Evolutionary conservation across 2,113 vertebrate genomes (phyloP), one percentile per base, ranked within the genome.

Genomic region (Spea bombifrons): DNA sequence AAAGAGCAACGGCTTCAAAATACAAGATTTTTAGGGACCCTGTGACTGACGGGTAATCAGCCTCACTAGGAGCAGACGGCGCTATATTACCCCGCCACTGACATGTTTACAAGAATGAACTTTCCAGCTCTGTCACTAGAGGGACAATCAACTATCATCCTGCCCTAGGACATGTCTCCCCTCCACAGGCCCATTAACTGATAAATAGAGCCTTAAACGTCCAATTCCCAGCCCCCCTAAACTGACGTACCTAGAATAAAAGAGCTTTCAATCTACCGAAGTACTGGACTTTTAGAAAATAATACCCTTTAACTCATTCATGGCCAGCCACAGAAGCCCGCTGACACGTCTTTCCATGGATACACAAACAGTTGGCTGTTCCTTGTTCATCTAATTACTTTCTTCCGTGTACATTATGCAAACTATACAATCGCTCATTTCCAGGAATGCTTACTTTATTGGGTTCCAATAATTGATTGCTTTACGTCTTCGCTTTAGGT

Each of bases 71-170:
- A 71, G 30, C 48, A 17, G 17, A 50, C 0, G 12, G 47, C 15
- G 13, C 49, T 78, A 72, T 78, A 72, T 78, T 72, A 78, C 48
- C 71, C 59, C 43, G 13, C 76, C 16, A 3, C 68, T 78, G 76
- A 78, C 76, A 78, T 78, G 76, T 78, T 78, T 78, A 78, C 76
- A 65, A 72, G 69, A n/a, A 59, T 78, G 76, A 78, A 78, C 76
- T 78, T 78, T 78, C 59, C 48, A 65, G 3, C 10, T 5, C 59
- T 66, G 69, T 64, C 69, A 71, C 76, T 78, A 72, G 76, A 78
- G 76, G 76, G 59, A 78, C 49, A 64, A 78, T 72, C 69, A 64
- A 72, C 69, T 65, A 13, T 9, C 76, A 15, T 78, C 61, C 69
- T 66, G 76, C 69, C 69, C 76, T 68, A 78, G 68, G 76, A 71